Conservation (phyloP, 2,888 invertebrate genomes). For the Smittia sp. region DNA sequence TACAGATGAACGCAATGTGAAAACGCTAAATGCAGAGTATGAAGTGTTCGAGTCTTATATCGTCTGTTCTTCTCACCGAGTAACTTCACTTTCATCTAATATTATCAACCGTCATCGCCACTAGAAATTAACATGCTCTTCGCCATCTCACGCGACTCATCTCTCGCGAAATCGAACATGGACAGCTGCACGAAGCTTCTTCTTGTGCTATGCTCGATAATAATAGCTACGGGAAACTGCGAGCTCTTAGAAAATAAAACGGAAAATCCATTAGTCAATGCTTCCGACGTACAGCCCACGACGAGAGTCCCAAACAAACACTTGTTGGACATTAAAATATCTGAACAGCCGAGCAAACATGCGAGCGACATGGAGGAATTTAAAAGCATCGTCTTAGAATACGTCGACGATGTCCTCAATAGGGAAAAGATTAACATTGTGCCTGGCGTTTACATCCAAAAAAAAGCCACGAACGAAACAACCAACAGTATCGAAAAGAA, state of each 20-base stretch:
- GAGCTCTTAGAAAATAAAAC: neutral
- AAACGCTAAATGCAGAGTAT: neutral
- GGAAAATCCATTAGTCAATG: neutral
- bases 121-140: neutral
- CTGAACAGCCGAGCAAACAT: neutral
- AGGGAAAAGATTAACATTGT: constrained; percentile 59
- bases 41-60: neutral
- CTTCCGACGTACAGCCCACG: neutral
- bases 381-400: constrained; percentile 56
- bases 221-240: constrained; percentile 15
- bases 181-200: neutral
- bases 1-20: constrained; percentile 20
- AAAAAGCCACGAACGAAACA: constrained; percentile 40
- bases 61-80: neutral
- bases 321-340: neutral
- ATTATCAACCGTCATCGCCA: neutral
- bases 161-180: neutral
- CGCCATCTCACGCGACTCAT: neutral
- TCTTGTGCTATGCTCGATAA: neutral
- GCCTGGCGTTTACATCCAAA: constrained; percentile 58
- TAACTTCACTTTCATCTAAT: constrained; percentile 11
- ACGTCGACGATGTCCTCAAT: constrained; percentile 59
- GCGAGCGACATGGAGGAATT: constrained; percentile 32
- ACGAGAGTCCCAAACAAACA: neutral
- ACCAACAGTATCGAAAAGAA: constrained; percentile 44